These are phyloP conservation scores for Lepidothrix coronata DNA, from an alignment of 2,113 vertebrate species.

Conservation along the genomic window DNA sequence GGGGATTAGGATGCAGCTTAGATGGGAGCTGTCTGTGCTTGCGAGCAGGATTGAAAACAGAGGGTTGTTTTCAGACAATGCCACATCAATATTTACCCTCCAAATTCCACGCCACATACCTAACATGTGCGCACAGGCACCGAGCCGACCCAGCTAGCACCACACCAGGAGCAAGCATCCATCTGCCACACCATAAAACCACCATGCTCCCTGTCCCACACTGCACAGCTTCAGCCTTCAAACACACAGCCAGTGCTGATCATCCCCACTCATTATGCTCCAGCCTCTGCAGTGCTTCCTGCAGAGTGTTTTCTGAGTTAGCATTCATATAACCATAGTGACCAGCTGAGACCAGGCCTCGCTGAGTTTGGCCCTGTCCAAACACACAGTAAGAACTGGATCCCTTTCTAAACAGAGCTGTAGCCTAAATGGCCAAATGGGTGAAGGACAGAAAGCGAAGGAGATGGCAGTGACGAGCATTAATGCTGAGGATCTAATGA, in stretches of 20 bases:
- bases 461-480: neutral
- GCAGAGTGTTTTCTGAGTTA: neutral
- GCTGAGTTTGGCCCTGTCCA: neutral
- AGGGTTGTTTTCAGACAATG: slow-evolving; percentile 23
- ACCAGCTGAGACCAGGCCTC: neutral
- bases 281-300: neutral
- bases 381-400: neutral
- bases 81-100: slow-evolving; percentile 42
- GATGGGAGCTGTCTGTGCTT: slow-evolving; percentile 46
- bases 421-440: neutral
- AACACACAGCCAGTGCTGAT: neutral
- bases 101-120: slow-evolving; percentile 10
- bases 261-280: neutral
- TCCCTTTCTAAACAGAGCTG: neutral
- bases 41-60: slow-evolving; percentile 15
- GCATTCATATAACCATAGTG: neutral
- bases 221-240: neutral
- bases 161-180: neutral
- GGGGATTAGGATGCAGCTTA: slow-evolving; percentile 12
- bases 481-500: neutral
- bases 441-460: neutral
- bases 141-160: neutral
- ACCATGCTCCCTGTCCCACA: neutral
- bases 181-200: neutral
- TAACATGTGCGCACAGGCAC: slow-evolving; percentile 13